A percentile compares a stretch with the other conserved stretches of the same genome.
These are phyloP conservation scores for Miniopterus natalensis DNA, from an alignment of 2,113 vertebrate species.

Conservation along the genomic window DNA sequence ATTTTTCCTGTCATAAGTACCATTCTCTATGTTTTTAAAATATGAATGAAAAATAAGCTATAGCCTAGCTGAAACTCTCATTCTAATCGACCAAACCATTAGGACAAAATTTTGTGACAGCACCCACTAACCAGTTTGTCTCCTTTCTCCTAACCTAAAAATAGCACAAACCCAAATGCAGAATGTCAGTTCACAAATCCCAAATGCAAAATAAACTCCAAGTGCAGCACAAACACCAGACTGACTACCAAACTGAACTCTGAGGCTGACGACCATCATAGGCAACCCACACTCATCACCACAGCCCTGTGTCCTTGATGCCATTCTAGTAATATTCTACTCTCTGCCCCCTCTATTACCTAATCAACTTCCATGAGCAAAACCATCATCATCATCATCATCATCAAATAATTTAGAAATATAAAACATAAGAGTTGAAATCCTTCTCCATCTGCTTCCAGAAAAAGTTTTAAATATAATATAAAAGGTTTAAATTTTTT, in stretches of 20 bases:
- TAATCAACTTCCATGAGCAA: neutral
- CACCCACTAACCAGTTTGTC: neutral
- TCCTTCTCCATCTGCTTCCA: neutral
- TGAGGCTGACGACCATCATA: neutral
- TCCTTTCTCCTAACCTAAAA: neutral
- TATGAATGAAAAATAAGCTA: neutral
- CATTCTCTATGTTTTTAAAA: neutral
- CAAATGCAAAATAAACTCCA: neutral
- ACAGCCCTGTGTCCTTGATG: no score
- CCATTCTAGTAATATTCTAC: neutral
- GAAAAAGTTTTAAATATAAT: constrained; percentile 20
- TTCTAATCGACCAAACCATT: neutral
- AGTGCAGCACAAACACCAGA: neutral
- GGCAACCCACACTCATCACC: neutral
- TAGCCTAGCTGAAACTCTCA: neutral
- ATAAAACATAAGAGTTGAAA: neutral
- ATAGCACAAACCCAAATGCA: neutral
- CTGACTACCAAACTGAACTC: neutral
- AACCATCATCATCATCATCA: neutral
- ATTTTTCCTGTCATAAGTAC: neutral
- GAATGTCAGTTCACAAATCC: neutral
- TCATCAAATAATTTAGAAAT: neutral
- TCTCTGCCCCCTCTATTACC: neutral
- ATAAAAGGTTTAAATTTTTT: constrained; percentile 12
- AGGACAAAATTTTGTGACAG: neutral